Base-by-base conservation (phyloP, 2,113 vertebrate genomes). In the Muscicapa adusta region DNA sequence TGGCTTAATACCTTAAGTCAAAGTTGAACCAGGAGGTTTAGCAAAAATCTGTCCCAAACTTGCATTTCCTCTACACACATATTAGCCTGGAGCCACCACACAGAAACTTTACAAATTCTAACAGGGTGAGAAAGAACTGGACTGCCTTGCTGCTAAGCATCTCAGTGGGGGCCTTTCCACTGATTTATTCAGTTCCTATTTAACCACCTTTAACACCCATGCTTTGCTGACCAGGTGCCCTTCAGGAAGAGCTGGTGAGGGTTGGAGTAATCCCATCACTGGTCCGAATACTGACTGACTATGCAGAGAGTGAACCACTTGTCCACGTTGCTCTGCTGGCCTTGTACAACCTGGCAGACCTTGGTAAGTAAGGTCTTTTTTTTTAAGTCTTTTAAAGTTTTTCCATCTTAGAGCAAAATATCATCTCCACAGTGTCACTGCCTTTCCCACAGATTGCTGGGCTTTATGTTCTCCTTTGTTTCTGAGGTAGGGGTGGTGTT, bases 301-400 rank as follows among this genome's bases (percentile, higher is more conserved):
- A 98, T 51, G 98, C 98, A 61, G 98, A 98, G 78, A 99, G 98
- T 6, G 98, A 99, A 84, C 97, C 98, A 1, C 98, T 99, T 67
- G 97, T 99, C 77, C 98, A 98, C 3, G 98, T 99, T 76, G 98
- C 98, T 86, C 97, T 99, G 22, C 74, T 99, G 97, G 99, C 98
- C 24, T 96, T 99, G 87, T 98, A 98, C 83, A 99, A 98, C 80
- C 98, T 99, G 56, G 98, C 98, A 82, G 98, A 99, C 48, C 97
- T 99, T 89, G 98, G 99, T 99, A 90, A 98, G 86, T 85, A 96
- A 65, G 34, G 29, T 7, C 2, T 16, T 57, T 12, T 45, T 45
- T 28, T 1, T 2, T 4, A 51, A 29, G 25, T 3, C 31, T 43
- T 63, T 65, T 29, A 0, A 85, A 14, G 14, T 3, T 62, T 71